These are phyloP conservation scores for Dascyllus trimaculatus DNA, from an alignment of 2,113 vertebrate species.

Conservation along the genomic window DNA sequence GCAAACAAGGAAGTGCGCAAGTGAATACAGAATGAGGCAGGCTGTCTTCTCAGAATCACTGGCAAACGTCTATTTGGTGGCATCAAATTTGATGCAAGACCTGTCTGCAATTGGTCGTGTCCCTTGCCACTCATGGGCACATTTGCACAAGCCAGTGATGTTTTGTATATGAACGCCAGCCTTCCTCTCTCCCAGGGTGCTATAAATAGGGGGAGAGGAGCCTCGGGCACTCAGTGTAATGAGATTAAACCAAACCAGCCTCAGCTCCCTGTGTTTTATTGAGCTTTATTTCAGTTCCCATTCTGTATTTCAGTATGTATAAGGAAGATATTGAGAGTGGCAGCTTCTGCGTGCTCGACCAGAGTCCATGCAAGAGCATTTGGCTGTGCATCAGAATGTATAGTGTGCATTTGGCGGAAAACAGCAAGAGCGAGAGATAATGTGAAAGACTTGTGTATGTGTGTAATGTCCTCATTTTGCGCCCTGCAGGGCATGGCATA, in stretches of 20 bases:
- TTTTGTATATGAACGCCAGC: conserved; percentile 44
- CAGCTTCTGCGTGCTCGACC: conserved; percentile 48
- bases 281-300: conserved; percentile 76
- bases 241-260: conserved; percentile 84
- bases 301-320: conserved; percentile 70
- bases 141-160: conserved; percentile 45
- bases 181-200: conserved; percentile 65
- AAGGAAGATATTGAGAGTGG: conserved; percentile 65
- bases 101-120: conserved; percentile 58
- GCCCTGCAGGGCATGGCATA: conserved; percentile 50
- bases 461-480: conserved; percentile 63
- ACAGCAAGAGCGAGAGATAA: conserved; percentile 41
- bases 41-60: conserved; percentile 68
- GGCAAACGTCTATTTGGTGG: conserved; percentile 70
- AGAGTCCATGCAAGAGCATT: conserved; percentile 38
- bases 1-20: conserved; percentile 16
- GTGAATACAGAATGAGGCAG: conserved; percentile 36
- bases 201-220: conserved; percentile 83
- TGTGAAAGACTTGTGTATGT: conserved; percentile 52
- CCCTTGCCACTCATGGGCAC: conserved; percentile 51
- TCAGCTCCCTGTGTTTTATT: conserved; percentile 77
- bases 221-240: conserved; percentile 80
- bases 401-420: conserved; percentile 1
- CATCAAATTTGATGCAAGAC: conserved; percentile 66
- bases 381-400: conserved; percentile 22